These are phyloP conservation scores for Allolobophora icterica DNA, from an alignment of 2,888 invertebrate species.

Conservation along the genomic window DNA sequence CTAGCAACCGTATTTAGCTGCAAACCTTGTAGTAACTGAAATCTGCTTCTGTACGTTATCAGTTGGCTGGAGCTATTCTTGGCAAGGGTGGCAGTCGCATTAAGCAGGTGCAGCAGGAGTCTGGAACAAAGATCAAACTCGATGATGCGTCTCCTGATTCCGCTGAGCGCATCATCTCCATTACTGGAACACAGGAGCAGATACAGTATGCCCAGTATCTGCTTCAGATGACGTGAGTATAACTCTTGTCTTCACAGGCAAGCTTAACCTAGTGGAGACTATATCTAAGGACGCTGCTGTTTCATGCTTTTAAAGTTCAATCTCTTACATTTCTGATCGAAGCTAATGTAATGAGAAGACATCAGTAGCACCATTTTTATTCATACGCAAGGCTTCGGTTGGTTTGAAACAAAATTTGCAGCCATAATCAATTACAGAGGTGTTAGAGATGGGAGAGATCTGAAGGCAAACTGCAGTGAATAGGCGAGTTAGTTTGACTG, in stretches of 20 bases:
- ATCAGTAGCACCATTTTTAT: too few species aligned
- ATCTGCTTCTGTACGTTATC: constrained; percentile 42
- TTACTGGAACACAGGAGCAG: constrained; percentile 84
- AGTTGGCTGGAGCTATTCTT: constrained; percentile 98
- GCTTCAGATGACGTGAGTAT: constrained; percentile 88
- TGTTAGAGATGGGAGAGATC: too few species aligned
- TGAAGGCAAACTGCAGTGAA: too few species aligned
- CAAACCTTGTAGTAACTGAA: too few species aligned
- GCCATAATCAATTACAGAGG: too few species aligned
- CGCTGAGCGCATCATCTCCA: constrained; percentile 93
- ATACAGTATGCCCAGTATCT: constrained; percentile 99
- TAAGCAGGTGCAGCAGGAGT: constrained; percentile 85
- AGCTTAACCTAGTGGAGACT: not conserved
- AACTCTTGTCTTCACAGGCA: not conserved
- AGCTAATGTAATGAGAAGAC: too few species aligned
- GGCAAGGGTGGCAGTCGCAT: constrained; percentile 96
- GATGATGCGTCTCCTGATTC: constrained; percentile 82
- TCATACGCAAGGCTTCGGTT: not conserved
- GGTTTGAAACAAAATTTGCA: not conserved
- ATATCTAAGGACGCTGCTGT: not conserved
- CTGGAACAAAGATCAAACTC: constrained; percentile 94
- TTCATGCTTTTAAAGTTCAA: not conserved
- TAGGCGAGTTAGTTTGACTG: too few species aligned
- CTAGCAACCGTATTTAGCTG: too few species aligned
- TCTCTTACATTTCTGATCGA: not conserved